Percentiles rank a stretch among this genome's conserved stretches.
phyloP scores from a whole-genome alignment of 1,140 invertebrate species.

The Drosophila carrolli region DNA sequence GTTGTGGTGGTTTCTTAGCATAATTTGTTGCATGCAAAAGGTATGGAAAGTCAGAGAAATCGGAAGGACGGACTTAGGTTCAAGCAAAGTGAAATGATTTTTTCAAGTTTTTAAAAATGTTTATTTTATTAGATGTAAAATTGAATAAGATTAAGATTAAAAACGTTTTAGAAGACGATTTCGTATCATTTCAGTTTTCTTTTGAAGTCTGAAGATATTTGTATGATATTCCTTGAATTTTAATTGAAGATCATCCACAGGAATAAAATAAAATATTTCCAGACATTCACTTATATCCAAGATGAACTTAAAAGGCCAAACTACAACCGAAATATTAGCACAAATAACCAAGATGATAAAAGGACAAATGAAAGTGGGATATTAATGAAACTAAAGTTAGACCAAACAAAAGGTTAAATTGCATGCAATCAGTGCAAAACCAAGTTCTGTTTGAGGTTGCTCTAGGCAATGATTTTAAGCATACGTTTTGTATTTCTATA shows the following conservation, averaged over 20 bases:
- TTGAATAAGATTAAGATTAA: not conserved
- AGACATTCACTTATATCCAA: slow-evolving; percentile 42
- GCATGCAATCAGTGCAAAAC: slow-evolving; percentile 70
- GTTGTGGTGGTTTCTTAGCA: slow-evolving; percentile 13
- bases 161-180: not conserved
- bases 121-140: not conserved
- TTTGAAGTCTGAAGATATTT: slow-evolving; percentile 49
- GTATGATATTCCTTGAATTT: not conserved
- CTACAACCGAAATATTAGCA: slow-evolving; percentile 72
- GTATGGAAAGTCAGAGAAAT: slow-evolving; percentile 10
- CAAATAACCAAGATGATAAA: slow-evolving; percentile 68
- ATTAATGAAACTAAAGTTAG: slow-evolving; percentile 53
- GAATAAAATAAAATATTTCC: slow-evolving; percentile 38
- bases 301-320: slow-evolving; percentile 55
- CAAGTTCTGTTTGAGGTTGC: slow-evolving; percentile 28
- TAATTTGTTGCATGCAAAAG: slow-evolving; percentile 58
- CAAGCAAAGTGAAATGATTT: slow-evolving; percentile 53
- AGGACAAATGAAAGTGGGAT: slow-evolving; percentile 65
- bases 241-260: not conserved
- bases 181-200: slow-evolving; percentile 59
- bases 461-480: not conserved
- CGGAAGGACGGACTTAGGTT: slow-evolving; percentile 67
- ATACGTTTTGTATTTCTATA: slow-evolving; percentile 1
- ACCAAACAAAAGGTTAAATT: slow-evolving; percentile 42
- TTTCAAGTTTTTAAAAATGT: not conserved